Percentiles rank a stretch among this genome's conserved stretches.
These are phyloP conservation scores for Ariolimax columbianus DNA, from an alignment of 2,888 invertebrate genomes.

Conservation along the genomic window DNA sequence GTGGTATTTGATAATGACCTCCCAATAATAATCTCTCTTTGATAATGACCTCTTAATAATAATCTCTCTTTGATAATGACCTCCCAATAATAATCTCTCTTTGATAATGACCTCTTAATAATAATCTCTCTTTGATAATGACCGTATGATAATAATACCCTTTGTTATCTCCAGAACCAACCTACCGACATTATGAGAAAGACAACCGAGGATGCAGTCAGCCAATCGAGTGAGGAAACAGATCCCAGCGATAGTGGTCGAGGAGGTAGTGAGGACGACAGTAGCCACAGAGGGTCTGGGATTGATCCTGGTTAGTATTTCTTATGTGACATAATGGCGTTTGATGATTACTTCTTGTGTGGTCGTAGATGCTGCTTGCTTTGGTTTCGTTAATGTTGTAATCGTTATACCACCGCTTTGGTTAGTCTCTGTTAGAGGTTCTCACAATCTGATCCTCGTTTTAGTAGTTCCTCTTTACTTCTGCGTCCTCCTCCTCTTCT, in stretches of 20 bases:
- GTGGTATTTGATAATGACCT: too few species aligned
- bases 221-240: conserved; percentile 51
- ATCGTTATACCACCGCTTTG: background rate
- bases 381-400: too few species aligned
- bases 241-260: conserved; percentile 55
- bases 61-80: too few species aligned
- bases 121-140: too few species aligned
- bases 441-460: background rate
- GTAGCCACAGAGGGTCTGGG: conserved; percentile 54
- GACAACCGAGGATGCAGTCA: conserved; percentile 46
- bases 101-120: too few species aligned
- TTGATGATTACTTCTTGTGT: too few species aligned
- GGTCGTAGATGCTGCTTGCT: too few species aligned
- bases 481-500: background rate
- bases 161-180: conserved; percentile 24
- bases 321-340: background rate
- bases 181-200: conserved; percentile 42
- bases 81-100: too few species aligned
- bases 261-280: conserved; percentile 54
- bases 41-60: too few species aligned
- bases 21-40: too few species aligned
- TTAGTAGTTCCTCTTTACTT: background rate
- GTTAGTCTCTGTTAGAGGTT: background rate
- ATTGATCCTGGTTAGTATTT: conserved; percentile 43
- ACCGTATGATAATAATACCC: too few species aligned